These are phyloP conservation scores for Mizuhopecten yessoensis DNA, from an alignment of 1,140 invertebrate genomes.

Conservation along the genomic window DNA sequence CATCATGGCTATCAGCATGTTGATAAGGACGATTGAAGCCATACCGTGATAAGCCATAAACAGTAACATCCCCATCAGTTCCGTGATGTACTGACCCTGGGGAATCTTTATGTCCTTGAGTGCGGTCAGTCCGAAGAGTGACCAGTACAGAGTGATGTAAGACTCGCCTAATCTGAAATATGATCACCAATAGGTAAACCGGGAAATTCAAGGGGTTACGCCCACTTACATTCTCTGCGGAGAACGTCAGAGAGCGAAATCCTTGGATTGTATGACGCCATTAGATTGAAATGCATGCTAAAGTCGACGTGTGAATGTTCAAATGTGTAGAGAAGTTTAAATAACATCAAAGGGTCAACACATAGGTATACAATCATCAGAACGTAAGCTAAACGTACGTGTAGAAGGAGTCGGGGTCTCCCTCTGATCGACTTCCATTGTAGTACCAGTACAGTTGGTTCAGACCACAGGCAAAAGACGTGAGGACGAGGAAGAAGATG, in stretches of 20 bases:
- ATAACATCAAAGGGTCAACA: too few species aligned
- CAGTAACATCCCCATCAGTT: slow-evolving; percentile 84
- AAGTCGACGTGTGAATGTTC: too few species aligned
- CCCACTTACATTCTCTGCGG: too few species aligned
- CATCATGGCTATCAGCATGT: slow-evolving; percentile 88
- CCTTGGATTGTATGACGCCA: too few species aligned
- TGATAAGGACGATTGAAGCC: slow-evolving; percentile 86
- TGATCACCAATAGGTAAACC: neutral
- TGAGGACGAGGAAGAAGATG: slow-evolving; percentile 85
- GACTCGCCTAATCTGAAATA: slow-evolving; percentile 84
- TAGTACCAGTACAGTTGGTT: slow-evolving; percentile 85
- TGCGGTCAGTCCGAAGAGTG: slow-evolving; percentile 85
- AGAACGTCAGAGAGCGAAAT: too few species aligned
- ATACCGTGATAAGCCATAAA: slow-evolving; percentile 85
- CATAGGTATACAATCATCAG: too few species aligned
- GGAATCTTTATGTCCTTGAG: slow-evolving; percentile 81
- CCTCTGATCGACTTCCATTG: slow-evolving; percentile 62
- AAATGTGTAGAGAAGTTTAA: too few species aligned
- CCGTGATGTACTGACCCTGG: slow-evolving; percentile 79
- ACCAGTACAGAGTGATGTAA: slow-evolving; percentile 86
- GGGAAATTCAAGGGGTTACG: too few species aligned
- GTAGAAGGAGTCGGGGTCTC: slow-evolving; percentile 72
- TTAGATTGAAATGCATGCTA: too few species aligned
- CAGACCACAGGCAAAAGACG: slow-evolving; percentile 85
- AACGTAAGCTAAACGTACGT: slow-evolving; percentile 76